Evolutionary conservation across 2,113 vertebrate species (phyloP), one percentile per base, ranked within the genome.

Genomic region (Hippocampus guttulatus): DNA sequence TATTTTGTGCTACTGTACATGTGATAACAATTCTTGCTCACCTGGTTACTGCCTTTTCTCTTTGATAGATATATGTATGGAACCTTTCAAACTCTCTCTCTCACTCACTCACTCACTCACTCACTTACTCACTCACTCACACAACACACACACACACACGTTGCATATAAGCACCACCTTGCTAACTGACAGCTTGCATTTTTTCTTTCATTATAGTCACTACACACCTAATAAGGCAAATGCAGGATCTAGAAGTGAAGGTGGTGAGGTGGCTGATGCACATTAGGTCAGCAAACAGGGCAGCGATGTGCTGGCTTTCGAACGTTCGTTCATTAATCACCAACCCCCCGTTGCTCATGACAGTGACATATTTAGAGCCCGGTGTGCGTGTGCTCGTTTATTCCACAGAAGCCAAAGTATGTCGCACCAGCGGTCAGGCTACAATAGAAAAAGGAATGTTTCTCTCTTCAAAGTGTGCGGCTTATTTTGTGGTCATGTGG

Each of bases 281-380:
- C 70, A 68, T 79, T 79, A 77, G 78, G 78, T 77, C 67, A 75
- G 77, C 77, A 74, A 81, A 80, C 67, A 80, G 55, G 51, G 71
- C 49, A 68, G 66, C 63, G 72, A 80, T 60, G 67, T 67, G 70
- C 72, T 75, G 69, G 83, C 73, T 71, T 64, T 60, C 69, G 62
- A 75, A 25, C 63, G 73, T 71, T 68, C 75, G 60, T 83, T 74
- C 74, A 83, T 89, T 77, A 77, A 84, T 84, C 77, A 73, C 49
- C 68, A 14, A 68, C 68, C 74, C 73, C 21, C 47, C 61, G 65
- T 60, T 63, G 75, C 47, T 67, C 63, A 52, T 77, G 77, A 69
- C 58, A 64, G 69, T 1, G 51, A 72, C 83, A 76, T 69, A 74
- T 84, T 81, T 60, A 82, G 71, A 78, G 79, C 75, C 23, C 23